Conservation (phyloP, 1,140 invertebrate genomes). For the Drosophila kikkawai region DNA sequence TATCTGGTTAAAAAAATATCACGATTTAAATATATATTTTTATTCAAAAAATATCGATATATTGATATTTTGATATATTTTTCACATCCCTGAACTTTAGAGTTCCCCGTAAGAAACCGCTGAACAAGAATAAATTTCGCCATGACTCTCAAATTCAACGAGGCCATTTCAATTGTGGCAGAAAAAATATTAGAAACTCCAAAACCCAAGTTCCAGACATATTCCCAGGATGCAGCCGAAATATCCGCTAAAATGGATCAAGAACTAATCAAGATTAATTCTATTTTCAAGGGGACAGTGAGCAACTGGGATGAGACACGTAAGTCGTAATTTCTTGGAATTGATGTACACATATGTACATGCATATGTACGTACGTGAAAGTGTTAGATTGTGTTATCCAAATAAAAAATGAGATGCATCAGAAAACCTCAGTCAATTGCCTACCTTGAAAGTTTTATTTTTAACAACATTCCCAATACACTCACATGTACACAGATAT, state of each 20-base stretch:
- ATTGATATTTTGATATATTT: too few species aligned
- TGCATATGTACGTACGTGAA: too few species aligned
- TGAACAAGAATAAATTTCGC: background rate
- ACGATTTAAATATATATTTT: too few species aligned
- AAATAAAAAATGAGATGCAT: background rate
- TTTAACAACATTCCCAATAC: too few species aligned
- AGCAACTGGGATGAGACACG: constrained; percentile 5
- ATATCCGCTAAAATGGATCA: constrained; percentile 4
- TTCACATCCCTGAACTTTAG: too few species aligned
- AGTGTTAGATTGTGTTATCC: too few species aligned
- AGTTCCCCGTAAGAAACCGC: background rate
- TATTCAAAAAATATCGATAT: too few species aligned
- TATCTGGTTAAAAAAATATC: too few species aligned
- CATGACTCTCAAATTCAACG: background rate
- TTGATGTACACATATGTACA: background rate
- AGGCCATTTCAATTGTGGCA: background rate
- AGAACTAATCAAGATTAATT: constrained; percentile 11
- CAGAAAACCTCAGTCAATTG: too few species aligned
- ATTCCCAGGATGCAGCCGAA: constrained; percentile 4
- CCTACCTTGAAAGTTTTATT: accelerated
- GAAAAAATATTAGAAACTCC: background rate
- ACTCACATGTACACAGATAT: background rate
- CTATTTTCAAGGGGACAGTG: constrained; percentile 7
- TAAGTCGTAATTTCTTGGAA: constrained; percentile 5
- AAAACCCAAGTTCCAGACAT: background rate